Percentiles rank a stretch among this genome's conserved stretches.
Conservation (phyloP, 1,140 invertebrate species). For the Eriocheir sinensis region DNA sequence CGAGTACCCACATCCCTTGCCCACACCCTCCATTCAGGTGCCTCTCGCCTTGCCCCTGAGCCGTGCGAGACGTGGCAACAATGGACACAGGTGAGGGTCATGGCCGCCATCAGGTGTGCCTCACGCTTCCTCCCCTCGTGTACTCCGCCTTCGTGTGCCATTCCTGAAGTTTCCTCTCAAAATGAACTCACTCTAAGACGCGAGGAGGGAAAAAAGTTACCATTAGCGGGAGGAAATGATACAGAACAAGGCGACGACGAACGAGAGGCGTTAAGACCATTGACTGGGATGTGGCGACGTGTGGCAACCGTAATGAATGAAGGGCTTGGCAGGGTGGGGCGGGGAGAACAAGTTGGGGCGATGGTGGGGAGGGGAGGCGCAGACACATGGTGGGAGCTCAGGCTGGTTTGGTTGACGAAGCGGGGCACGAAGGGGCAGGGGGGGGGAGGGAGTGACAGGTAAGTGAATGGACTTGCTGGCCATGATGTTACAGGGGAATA, state of each 20-base stretch:
- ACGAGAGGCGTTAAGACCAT: no score
- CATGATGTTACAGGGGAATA: neutral
- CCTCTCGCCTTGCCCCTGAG: neutral
- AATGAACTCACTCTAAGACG: no score
- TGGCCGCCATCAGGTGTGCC: neutral
- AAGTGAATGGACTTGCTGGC: neutral
- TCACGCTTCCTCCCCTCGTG: neutral
- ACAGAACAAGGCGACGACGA: neutral
- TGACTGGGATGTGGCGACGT: neutral
- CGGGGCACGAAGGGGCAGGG: neutral
- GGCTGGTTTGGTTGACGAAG: no score
- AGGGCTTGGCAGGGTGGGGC: neutral
- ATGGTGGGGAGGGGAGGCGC: neutral
- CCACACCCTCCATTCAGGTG: neutral
- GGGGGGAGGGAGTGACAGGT: neutral
- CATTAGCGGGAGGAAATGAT: neutral
- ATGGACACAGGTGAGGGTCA: neutral
- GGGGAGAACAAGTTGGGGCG: constrained; percentile 8
- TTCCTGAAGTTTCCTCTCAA: neutral
- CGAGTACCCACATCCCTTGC: neutral
- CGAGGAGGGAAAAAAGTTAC: neutral
- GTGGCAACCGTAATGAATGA: constrained; percentile 14
- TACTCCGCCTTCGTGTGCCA: neutral
- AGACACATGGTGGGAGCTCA: neutral
- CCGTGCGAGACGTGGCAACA: neutral